These are phyloP conservation scores for Malurus cyaneus DNA, from an alignment of 2,113 vertebrate genomes.

Conservation along the genomic window DNA sequence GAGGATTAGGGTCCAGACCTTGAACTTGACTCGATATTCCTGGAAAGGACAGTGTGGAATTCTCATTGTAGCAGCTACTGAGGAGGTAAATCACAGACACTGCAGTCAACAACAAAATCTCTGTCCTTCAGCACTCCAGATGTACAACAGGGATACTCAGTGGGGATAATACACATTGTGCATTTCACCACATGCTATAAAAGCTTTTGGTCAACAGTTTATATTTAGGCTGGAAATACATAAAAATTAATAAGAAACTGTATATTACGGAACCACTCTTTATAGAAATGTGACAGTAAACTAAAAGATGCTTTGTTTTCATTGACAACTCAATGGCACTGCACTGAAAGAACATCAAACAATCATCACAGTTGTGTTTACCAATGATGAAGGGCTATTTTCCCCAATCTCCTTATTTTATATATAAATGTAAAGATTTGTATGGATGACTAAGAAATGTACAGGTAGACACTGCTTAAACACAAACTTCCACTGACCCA, in stretches of 20 bases:
- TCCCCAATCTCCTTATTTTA: background rate
- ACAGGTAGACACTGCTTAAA: background rate
- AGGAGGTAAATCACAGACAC: background rate
- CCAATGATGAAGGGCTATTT: background rate
- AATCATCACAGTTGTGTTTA: background rate
- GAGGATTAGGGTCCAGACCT: conserved; percentile 29
- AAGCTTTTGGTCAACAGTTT: background rate
- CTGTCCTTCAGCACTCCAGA: conserved; percentile 50
- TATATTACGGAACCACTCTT: background rate
- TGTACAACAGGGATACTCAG: background rate
- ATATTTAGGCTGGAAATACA: background rate
- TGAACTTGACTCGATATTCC: conserved; percentile 11
- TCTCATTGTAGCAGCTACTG: background rate
- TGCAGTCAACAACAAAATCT: background rate
- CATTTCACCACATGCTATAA: background rate
- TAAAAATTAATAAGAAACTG: background rate
- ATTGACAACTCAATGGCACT: background rate
- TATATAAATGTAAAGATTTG: background rate
- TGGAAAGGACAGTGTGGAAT: conserved; percentile 1
- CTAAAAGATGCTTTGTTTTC: background rate
- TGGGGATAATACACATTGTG: background rate
- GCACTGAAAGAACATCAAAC: background rate
- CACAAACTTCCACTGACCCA: background rate
- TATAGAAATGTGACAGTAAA: background rate
- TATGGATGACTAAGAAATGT: background rate